Evolutionary conservation across 2,797 vertebrate genomes (phyloP), one percentile per base, ranked within the genome.

Genomic region (Macrochelys suwanniensis): DNA sequence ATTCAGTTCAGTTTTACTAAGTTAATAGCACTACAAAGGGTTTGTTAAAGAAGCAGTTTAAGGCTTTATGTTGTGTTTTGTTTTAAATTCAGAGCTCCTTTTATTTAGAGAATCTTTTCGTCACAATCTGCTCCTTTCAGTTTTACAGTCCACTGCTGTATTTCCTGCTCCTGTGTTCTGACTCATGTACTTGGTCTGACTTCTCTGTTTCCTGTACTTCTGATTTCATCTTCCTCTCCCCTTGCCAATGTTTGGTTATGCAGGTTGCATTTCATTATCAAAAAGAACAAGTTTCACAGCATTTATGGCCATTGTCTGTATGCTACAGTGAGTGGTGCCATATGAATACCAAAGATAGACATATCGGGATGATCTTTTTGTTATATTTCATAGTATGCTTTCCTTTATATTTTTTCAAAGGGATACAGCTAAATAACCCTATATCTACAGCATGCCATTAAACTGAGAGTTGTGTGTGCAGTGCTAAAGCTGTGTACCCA

Each of bases 201-300:
- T 96, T 95, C 92, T 95, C 95, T 78, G 85, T 94, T 98, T 97
- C 97, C 96, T 97, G 95, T 94, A 94, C 95, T 97, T 94, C 93
- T 96, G 97, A 97, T 97, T 97, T 87, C 94, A 28, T 97, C 96
- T 95, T 84, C 71, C 94, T 97, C 88, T 93, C 79, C 89, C 87
- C 92, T 94, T 97, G 97, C 97, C 97, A 97, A 94, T 45, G 5
- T 49, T 91, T 89, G 90, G 86, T 33, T 96, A 96, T 94, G 97
- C 76, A 95, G 97, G 88, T 92, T 97, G 97, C 97, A 98, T 98
- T 94, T 97, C 95, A 98, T 97, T 98, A 98, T 79, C 82, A 84
- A 0, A 2, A 61, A 92, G 82, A 94, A 89, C 80, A 87, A 95
- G 76, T 45, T 89, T 92, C 45, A 51, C 92, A 86, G 85, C 80